Base-by-base conservation (phyloP, 1,140 invertebrate genomes). In the Drosophila willistoni region DNA sequence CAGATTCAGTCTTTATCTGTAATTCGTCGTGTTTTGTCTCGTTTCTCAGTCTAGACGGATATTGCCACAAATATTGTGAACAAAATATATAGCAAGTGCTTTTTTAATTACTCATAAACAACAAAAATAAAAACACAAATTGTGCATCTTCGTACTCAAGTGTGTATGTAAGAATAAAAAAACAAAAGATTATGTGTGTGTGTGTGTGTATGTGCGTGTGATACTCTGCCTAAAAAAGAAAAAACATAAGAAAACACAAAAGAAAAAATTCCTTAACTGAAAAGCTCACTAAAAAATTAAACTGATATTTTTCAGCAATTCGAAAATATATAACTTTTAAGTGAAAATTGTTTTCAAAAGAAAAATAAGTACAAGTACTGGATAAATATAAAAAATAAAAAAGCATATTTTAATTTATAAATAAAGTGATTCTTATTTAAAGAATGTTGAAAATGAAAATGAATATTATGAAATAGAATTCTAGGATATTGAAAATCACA, bases 1-100 rank as follows among this genome's bases (percentile, higher is more conserved):
- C 65, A 64, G 71, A 65, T 71, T 77, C 81, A 85, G 79, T 86
- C 78, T 79, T 86, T 86, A 86, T 86, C 83, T 87, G 83, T 87
- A 86, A 84, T 69, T 84, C 83, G 75, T 77, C 75, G 84, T 63
- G 71, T 68, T 71, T 65, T 78, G 78, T 78, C 63, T 36, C 56
- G 66, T 62, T 62, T 22, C 19, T n/a, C 36, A 13, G 36, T 5
- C 36, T 13, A 22, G 36, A n/a, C 54, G 62, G 25, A 47, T 44
- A 57, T 59, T 39, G n/a, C 34, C n/a, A 36, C n/a, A n/a, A n/a
- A n/a, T n/a, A n/a, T 34, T 36, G 33, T 59, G 14, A 36, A 14
- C 10, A 39, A 13, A 22, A 68, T 19, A 51, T 51, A 51, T 51
- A 51, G 7, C 34, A 67, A 67, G 61, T 64, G 34, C n/a, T 25